Percentiles rank a stretch among this genome's conserved stretches.
Conservation (phyloP, 1,140 invertebrate species). For the Contarinia nasturtii region DNA sequence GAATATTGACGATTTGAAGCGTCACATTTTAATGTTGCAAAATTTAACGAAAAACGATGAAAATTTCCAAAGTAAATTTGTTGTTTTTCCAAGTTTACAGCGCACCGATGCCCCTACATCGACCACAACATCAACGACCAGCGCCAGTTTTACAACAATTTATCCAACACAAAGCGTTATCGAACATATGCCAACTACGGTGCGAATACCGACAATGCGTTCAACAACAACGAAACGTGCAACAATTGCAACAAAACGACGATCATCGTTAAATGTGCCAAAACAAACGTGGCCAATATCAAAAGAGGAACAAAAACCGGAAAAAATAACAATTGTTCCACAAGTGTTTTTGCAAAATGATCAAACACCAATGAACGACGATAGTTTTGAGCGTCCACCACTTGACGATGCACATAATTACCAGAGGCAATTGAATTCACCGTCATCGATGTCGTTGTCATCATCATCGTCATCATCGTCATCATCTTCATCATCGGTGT, state of each 20-base stretch:
- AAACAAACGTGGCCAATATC: not conserved
- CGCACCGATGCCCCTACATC: conserved; percentile 6
- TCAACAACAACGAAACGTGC: too few relatives aligned
- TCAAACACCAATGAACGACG: conserved; percentile 6
- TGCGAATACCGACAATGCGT: not conserved
- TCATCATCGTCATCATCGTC: not conserved
- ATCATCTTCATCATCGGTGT: not conserved
- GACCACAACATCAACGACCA: conserved; percentile 2
- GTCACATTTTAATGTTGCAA: conserved; percentile 20
- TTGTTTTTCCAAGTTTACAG: conserved; percentile 19
- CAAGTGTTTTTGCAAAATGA: conserved; percentile 17
- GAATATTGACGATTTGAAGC: conserved; percentile 21
- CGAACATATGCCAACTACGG: conserved; percentile 8
- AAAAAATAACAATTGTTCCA: conserved; percentile 11
- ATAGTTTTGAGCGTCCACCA: conserved; percentile 1
- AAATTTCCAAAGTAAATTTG: conserved; percentile 22
- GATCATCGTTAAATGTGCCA: not conserved
- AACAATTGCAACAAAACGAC: not conserved
- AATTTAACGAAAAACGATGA: conserved; percentile 20
- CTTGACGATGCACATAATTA: not conserved
- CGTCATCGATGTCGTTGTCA: not conserved
- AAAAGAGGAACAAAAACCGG: not conserved
- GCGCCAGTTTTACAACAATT: not conserved
- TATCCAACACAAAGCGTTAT: too few relatives aligned
- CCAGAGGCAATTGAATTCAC: not conserved